These are phyloP conservation scores for Ectemnius cavifrons DNA, from an alignment of 2,888 invertebrate species.

Conservation along the genomic window DNA sequence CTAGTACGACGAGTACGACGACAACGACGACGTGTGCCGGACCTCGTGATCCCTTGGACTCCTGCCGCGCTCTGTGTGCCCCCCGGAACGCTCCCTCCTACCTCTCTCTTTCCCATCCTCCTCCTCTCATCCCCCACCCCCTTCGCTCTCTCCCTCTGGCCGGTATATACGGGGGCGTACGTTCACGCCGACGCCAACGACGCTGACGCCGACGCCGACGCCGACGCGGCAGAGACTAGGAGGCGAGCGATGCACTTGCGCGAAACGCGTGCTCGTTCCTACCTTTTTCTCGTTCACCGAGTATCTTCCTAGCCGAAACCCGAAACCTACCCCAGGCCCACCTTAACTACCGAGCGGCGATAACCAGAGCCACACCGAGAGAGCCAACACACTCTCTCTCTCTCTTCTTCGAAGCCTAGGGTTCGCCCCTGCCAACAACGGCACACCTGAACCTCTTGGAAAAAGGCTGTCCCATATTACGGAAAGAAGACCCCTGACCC, in stretches of 20 bases:
- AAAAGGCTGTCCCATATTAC: conserved; percentile 3
- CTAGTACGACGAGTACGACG: no score
- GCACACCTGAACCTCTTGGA: conserved; percentile 25
- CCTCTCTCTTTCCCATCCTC: no score
- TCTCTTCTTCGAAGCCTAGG: conserved; percentile 14
- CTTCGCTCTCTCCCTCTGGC: no score
- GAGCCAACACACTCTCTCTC: conserved; percentile 11
- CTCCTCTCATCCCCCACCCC: no score
- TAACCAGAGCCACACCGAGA: conserved; percentile 31
- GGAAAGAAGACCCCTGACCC: no score
- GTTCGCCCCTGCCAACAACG: conserved; percentile 5
- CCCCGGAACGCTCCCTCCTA: conserved; percentile 38
- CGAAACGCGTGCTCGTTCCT: conserved; percentile 10
- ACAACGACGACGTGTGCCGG: conserved; percentile 38
- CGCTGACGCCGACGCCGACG: conserved; percentile 78
- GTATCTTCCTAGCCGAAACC: conserved; percentile 34
- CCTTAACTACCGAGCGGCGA: conserved; percentile 42
- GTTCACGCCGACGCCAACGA: conserved; percentile 74
- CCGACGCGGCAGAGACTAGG: conserved; percentile 4
- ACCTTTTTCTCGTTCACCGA: conserved; percentile 18
- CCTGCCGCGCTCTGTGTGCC: conserved; percentile 65
- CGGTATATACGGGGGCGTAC: conserved; percentile 30
- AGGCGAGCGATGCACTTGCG: conserved; percentile 78
- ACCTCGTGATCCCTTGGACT: conserved; percentile 67
- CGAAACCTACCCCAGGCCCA: conserved; percentile 33